A percentile compares a stretch with the other conserved stretches of the same genome.
Conservation (phyloP, 2,113 vertebrate genomes). For the Gyps fulvus region DNA sequence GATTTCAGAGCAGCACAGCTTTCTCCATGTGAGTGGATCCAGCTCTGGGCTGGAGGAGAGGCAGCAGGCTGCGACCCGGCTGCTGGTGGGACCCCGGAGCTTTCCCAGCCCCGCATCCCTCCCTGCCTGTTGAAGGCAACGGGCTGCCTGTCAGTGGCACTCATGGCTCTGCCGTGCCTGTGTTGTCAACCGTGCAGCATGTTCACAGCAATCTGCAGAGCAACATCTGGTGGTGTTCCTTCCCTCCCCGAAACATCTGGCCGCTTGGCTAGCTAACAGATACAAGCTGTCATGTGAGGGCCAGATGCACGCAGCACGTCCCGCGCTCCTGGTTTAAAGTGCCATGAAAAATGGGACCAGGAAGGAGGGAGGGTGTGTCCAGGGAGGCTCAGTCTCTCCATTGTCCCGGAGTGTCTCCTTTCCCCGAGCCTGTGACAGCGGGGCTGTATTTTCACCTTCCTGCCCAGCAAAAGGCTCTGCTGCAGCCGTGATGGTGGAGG, state of each 20-base stretch:
- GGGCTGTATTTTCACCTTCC: not conserved
- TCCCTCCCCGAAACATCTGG: not conserved
- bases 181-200: not conserved
- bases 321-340: rapidly evolving
- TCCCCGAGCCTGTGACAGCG: rapidly evolving
- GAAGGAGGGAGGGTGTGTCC: not conserved
- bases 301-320: not conserved
- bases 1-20: not conserved
- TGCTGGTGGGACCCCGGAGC: not conserved
- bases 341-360: not conserved
- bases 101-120: not conserved
- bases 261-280: not conserved
- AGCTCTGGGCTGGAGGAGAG: not conserved
- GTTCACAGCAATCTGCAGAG: not conserved
- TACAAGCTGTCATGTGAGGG: not conserved
- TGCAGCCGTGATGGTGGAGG: not conserved
- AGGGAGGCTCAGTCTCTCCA: not conserved
- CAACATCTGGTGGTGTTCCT: not conserved
- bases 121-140: not conserved
- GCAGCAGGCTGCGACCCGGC: not conserved
- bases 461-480: not conserved
- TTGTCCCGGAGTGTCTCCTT: not conserved
- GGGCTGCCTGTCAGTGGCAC: not conserved
- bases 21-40: not conserved
- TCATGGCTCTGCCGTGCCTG: not conserved